A percentile compares a stretch with the other conserved stretches of the same genome.
These are phyloP conservation scores for Smithornis capensis DNA, from an alignment of 2,113 vertebrate genomes.

Conservation along the genomic window DNA sequence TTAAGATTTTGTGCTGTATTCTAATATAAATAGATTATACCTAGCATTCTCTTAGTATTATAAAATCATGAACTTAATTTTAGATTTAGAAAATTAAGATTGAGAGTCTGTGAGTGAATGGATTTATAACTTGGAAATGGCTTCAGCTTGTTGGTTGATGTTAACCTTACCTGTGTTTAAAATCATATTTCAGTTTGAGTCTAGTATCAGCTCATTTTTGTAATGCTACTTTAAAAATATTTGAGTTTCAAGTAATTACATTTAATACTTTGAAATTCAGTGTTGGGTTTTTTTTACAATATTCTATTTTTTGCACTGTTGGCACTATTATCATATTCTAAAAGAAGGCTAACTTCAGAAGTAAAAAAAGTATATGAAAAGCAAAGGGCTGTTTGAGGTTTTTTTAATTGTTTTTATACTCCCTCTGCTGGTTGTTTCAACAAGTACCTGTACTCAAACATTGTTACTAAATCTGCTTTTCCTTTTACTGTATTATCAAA, in stretches of 20 bases:
- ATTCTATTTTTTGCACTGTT: neutral
- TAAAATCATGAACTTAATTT: neutral
- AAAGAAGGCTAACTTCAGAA: neutral
- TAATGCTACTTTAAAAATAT: neutral
- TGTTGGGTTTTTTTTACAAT: neutral
- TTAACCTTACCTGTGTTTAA: neutral
- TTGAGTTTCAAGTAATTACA: neutral
- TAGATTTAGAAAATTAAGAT: neutral
- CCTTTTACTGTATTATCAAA: neutral
- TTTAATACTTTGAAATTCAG: neutral
- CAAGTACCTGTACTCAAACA: neutral
- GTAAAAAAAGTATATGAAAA: neutral
- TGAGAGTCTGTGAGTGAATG: neutral
- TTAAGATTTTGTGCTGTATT: neutral
- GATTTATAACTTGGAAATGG: neutral
- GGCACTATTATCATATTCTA: neutral
- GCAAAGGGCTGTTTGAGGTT: neutral
- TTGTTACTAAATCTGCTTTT: neutral
- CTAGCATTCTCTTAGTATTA: neutral
- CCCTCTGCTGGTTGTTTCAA: conserved; percentile 65
- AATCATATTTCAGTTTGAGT: neutral
- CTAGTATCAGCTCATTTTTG: neutral
- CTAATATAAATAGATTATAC: neutral
- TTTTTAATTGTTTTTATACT: conserved; percentile 40
- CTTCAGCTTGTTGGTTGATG: neutral